Conservation (phyloP, 2,113 vertebrate genomes). For the Noctilio leporinus region DNA sequence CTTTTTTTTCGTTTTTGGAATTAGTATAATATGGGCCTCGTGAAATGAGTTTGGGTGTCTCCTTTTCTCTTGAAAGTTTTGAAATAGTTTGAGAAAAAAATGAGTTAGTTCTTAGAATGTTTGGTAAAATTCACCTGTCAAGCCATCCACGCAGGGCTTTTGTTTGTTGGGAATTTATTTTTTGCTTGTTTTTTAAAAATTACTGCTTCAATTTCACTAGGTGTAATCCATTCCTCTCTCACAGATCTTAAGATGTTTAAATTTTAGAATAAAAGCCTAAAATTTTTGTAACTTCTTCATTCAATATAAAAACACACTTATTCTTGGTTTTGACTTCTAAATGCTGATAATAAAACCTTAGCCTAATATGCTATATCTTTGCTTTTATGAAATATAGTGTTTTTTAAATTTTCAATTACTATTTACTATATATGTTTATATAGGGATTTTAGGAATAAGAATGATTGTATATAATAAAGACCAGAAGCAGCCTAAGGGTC, state of each 20-base stretch:
- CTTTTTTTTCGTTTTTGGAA: too few species aligned
- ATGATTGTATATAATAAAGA: conserved; percentile 32
- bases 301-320: background rate
- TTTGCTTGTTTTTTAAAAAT: too few species aligned
- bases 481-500: background rate
- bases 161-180: too few species aligned
- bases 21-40: too few species aligned
- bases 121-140: too few species aligned
- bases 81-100: too few species aligned
- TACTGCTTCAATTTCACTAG: too few species aligned
- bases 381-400: background rate
- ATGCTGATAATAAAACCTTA: background rate
- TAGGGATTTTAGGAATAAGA: background rate
- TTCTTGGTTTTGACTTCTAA: conserved; percentile 4
- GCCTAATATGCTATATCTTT: background rate
- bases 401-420: background rate
- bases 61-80: too few species aligned
- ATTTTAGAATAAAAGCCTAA: background rate
- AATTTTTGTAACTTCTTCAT: background rate
- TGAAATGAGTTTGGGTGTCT: too few species aligned
- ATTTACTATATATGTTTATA: background rate
- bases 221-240: background rate
- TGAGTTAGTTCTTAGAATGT: too few species aligned
- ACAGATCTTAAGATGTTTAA: background rate
- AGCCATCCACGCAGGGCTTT: too few species aligned